These are phyloP conservation scores for Chelmon rostratus DNA, from an alignment of 2,797 vertebrate genomes.

Conservation along the genomic window DNA sequence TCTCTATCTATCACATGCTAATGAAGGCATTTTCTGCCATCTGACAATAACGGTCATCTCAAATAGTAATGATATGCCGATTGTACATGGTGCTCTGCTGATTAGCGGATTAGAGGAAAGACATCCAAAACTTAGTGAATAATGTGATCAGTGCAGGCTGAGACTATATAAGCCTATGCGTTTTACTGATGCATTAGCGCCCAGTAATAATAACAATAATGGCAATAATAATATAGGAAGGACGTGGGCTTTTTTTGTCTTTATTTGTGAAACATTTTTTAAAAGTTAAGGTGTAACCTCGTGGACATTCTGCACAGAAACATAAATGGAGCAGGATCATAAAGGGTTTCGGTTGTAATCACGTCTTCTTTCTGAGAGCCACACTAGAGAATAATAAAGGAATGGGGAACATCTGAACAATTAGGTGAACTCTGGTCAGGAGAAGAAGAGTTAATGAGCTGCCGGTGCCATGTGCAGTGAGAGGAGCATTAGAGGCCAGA, in stretches of 20 bases:
- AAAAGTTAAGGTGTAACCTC: conserved; percentile 16
- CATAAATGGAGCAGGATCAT: background rate
- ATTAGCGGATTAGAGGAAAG: conserved; percentile 52
- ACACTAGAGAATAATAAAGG: conserved; percentile 60
- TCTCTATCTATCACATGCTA: conserved; percentile 91
- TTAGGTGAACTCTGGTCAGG: conserved; percentile 80
- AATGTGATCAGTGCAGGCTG: conserved; percentile 10
- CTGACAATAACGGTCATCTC: conserved; percentile 93
- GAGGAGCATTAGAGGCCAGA: conserved; percentile 80
- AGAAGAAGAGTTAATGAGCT: conserved; percentile 85
- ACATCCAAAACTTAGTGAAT: conserved; percentile 33
- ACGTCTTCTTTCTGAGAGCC: conserved; percentile 56
- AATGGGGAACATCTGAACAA: conserved; percentile 82
- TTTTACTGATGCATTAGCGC: background rate
- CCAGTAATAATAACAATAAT: background rate
- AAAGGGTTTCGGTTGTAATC: conserved; percentile 49
- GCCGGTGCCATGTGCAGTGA: conserved; percentile 69
- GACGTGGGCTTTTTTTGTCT: background rate
- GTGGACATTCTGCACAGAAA: conserved; percentile 15
- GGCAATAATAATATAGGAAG: background rate
- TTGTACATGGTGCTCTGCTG: conserved; percentile 57
- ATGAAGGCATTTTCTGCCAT: conserved; percentile 92
- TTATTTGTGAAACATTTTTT: conserved; percentile 14
- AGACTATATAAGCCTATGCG: background rate
- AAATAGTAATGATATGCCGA: conserved; percentile 62